Base-by-base conservation (phyloP, 2,888 invertebrate genomes). In the Boloria euphrosyne region DNA sequence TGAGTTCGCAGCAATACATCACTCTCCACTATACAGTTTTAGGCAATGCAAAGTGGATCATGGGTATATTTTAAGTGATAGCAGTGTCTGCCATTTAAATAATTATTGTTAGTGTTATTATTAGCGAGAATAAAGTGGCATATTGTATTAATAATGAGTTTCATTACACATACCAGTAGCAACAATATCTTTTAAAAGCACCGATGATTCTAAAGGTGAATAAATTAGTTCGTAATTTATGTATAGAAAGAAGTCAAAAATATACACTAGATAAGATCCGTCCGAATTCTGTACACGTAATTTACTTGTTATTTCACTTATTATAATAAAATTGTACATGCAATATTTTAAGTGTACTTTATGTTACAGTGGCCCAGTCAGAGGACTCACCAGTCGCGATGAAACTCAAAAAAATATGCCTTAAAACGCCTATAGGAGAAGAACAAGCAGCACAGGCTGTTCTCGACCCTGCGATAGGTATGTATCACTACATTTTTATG, bases 401-500 rank as follows among this genome's bases (percentile, higher is more conserved):
- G 90, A 95, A 95, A 93, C 92, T 94, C 89, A 95, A 95, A 92
- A 95, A 94, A 93, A 94, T 94, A 86, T 95, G 94, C 94, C 93
- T 94, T 87, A 93, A 94, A 87, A 94, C 94, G 90, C 94, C 94
- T 79, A 93, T 94, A 74, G 93, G 94, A 87, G 94, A 94, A 86
- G 95, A 94, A 85, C 94, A 94, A 86, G 94, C 94, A 78, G 94
- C 94, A 83, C 94, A 94, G 90, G 94, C 94, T 87, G 93, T 94
- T 79, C 91, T 94, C 89, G 94, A 94, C 88, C 93, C 94, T 80
- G 93, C 94, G 88, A 92, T 94, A 93, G 94, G 94, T 94, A 84
- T 86, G 85, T 50, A 60, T 49, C 31, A 18, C 14, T 53, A 51
- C 31, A n/a, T 22, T 38, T n/a, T 38, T 38, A 10, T 3, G 31